Evolutionary conservation across 2,113 vertebrate species (phyloP).

Genomic region (Uropsilus gracilis): DNA sequence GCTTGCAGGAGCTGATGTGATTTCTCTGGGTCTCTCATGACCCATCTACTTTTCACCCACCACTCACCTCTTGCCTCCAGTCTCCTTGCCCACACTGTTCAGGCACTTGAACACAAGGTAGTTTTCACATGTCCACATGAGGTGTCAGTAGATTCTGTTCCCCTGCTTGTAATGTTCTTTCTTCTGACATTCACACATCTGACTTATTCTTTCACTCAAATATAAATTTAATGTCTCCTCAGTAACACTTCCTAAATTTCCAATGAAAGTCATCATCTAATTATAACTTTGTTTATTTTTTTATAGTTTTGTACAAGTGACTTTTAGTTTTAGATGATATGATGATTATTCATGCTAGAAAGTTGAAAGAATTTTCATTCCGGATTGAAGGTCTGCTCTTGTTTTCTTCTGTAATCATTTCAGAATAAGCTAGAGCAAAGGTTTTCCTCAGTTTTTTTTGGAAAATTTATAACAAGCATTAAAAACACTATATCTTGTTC

Average conservation of each 20-base stretch:
- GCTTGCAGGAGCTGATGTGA: not conserved
- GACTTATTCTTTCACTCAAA: not conserved
- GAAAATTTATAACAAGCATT: not conserved
- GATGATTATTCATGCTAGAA: conserved; percentile 5
- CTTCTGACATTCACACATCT: not conserved
- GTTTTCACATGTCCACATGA: not conserved
- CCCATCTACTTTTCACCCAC: not conserved
- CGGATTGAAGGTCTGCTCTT: not conserved
- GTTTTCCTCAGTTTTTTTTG: not conserved
- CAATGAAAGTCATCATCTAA: not conserved
- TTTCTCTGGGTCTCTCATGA: not conserved
- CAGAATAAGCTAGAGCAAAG: not conserved
- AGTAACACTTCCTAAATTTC: not conserved
- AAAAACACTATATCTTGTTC: not conserved
- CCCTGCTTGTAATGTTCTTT: not conserved
- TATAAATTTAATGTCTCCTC: not conserved
- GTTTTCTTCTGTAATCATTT: not conserved
- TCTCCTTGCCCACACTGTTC: not conserved
- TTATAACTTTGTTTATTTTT: not conserved
- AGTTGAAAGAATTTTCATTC: not conserved
- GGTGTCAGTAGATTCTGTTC: not conserved
- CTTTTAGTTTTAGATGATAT: not conserved
- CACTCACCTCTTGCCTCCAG: not conserved
- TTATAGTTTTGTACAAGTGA: not conserved
- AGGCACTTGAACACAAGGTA: not conserved